Base-by-base conservation (phyloP, 2,113 vertebrate genomes). In the Cinclus mexicanus region DNA sequence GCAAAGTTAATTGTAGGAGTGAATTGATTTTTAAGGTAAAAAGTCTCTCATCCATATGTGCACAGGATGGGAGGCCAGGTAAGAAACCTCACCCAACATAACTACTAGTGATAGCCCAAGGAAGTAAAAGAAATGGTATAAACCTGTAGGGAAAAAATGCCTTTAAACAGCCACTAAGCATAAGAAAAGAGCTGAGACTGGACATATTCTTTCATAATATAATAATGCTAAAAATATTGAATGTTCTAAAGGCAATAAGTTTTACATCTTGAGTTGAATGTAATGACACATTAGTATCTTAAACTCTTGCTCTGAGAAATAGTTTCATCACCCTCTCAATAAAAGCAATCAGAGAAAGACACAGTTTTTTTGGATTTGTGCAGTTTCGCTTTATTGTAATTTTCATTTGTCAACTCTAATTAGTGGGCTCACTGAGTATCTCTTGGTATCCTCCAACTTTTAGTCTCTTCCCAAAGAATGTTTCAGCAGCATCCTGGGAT, bases 151-250 rank as follows among this genome's bases (percentile, higher is more conserved):
- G 42, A 22, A 68, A 86, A 78, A 69, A 46, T 29, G 21, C 18
- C 39, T 88, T 86, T 31, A 63, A 93, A 12, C n/a, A 87, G 26
- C 41, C 24, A 60, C n/a, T 56, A 61, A 65, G 55, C 20, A 12
- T 69, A 71, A 65, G 42, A 65, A 77, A 88, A 88, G 41, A 81
- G 22, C 12, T n/a, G 37, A 86, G 56, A 83, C 33, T 74, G 42
- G 71, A 81, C 75, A 49, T 52, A 39, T 80, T 79, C 71, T 76
- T 97, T 94, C 75, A 86, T 35, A 29, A 57, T 31, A 92, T 88
- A 93, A 93, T 86, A 94, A 63, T 55, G 63, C 65, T 96, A 77
- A 91, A 52, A 93, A 77, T 88, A 90, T 37, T 85, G 63, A 95
- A 83, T 14, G 44, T 86, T 90, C 79, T 83, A 78, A 86, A 93